Conservation (phyloP, 2,888 invertebrate species). For the Scaptomyza parva region DNA sequence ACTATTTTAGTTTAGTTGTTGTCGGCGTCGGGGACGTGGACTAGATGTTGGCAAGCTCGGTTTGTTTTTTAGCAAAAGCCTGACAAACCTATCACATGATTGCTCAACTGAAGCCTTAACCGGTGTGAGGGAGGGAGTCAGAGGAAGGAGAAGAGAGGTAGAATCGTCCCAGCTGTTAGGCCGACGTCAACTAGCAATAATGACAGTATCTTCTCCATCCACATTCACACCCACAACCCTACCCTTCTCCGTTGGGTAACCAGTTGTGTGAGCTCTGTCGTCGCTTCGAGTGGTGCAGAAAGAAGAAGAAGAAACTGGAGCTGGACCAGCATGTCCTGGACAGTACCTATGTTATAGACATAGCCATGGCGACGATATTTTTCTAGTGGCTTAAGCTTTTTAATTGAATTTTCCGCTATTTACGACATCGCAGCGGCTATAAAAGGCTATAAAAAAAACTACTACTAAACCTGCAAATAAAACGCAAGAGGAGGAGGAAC, state of each 20-base stretch:
- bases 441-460: conserved; percentile 41
- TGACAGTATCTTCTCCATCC: conserved; percentile 39
- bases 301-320: conserved; percentile 1
- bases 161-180: conserved; percentile 44
- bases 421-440: conserved; percentile 53
- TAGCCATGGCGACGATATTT: conserved; percentile 79
- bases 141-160: background rate
- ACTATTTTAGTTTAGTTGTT: background rate
- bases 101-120: conserved; percentile 65
- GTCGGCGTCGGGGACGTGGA: conserved; percentile 18
- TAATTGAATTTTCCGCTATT: conserved; percentile 80
- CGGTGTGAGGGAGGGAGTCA: conserved; percentile 9
- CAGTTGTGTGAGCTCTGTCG: conserved; percentile 49
- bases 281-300: conserved; percentile 18
- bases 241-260: conserved; percentile 10
- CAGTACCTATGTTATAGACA: conserved; percentile 74
- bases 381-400: conserved; percentile 80
- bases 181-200: conserved; percentile 58
- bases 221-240: too few relatives aligned
- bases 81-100: conserved; percentile 80
- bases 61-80: conserved; percentile 68
- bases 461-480: conserved; percentile 14
- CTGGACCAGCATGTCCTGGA: conserved; percentile 19
- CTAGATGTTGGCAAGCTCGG: conserved; percentile 65
- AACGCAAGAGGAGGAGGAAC: background rate